Evolutionary conservation across 2,797 vertebrate species (phyloP).

Genomic region (Pteropus rufus): DNA sequence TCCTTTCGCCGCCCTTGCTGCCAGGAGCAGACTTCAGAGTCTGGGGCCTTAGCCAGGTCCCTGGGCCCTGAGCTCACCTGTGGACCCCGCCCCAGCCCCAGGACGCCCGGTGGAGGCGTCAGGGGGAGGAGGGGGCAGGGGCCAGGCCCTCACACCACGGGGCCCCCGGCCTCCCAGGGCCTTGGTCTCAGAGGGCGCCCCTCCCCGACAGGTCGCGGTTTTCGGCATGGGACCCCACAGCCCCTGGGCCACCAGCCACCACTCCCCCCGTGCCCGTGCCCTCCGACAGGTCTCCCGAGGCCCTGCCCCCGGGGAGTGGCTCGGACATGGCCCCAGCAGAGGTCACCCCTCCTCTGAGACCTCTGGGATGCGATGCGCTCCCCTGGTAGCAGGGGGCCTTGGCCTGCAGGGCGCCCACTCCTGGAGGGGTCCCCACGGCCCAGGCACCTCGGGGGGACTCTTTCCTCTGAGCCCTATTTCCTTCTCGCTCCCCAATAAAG

Average conservation of each 20-base stretch:
- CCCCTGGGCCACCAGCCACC: accelerated
- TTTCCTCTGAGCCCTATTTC: accelerated
- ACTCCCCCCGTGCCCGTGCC: accelerated
- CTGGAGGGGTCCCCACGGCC: accelerated
- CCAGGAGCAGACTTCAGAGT: not conserved
- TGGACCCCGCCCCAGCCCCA: not conserved
- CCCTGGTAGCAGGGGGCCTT: not conserved
- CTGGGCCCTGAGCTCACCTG: not conserved
- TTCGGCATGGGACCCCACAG: too few relatives aligned
- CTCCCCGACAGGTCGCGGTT: accelerated
- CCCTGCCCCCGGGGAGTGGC: accelerated
- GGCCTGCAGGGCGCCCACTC: accelerated
- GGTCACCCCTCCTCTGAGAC: not conserved
- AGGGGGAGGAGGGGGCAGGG: not conserved
- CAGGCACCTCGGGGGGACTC: accelerated
- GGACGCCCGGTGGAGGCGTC: accelerated
- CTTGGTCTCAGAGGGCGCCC: accelerated
- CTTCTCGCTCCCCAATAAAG: not conserved
- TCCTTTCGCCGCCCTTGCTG: accelerated
- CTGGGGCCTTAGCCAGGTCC: not conserved
- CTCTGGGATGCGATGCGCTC: too few relatives aligned
- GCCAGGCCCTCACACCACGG: accelerated
- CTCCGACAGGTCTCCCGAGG: accelerated
- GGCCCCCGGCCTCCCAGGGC: not conserved
- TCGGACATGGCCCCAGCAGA: not conserved